A percentile compares a stretch with the other conserved stretches of the same genome.
Conservation (phyloP, 2,888 invertebrate genomes). For the Anthophora plumipes region DNA sequence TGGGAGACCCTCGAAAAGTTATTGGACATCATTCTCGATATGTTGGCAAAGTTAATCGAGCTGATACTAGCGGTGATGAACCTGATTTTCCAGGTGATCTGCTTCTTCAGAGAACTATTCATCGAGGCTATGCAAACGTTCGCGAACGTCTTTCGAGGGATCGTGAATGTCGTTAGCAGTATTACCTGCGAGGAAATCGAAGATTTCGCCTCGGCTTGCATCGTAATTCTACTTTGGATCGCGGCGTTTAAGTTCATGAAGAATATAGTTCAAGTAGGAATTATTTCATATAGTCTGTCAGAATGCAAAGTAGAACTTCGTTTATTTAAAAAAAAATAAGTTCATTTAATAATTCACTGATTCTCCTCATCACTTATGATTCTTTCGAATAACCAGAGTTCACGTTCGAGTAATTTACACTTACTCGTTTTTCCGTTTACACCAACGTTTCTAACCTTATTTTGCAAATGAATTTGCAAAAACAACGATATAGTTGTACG, state of each 20-base stretch:
- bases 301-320: no score
- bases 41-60: constrained; percentile 73
- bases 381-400: no score
- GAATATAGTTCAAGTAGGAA: constrained; percentile 70
- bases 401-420: no score
- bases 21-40: constrained; percentile 76
- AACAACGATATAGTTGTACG: no score
- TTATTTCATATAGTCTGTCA: no score
- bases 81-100: constrained; percentile 76
- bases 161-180: constrained; percentile 73
- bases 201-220: constrained; percentile 77
- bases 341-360: no score
- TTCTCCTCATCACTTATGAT: no score
- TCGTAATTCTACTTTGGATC: constrained; percentile 77
- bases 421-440: no score
- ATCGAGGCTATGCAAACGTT: constrained; percentile 79
- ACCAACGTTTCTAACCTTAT: no score
- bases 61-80: constrained; percentile 75
- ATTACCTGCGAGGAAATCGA: constrained; percentile 80
- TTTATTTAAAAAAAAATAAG: no score
- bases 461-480: no score
- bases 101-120: constrained; percentile 75
- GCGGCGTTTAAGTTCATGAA: constrained; percentile 70
- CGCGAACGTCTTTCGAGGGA: constrained; percentile 75
- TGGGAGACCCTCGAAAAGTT: constrained; percentile 77